Percentiles rank a stretch among this genome's conserved stretches.
Conservation (phyloP, 2,113 vertebrate genomes). For the Callithrix jacchus region DNA sequence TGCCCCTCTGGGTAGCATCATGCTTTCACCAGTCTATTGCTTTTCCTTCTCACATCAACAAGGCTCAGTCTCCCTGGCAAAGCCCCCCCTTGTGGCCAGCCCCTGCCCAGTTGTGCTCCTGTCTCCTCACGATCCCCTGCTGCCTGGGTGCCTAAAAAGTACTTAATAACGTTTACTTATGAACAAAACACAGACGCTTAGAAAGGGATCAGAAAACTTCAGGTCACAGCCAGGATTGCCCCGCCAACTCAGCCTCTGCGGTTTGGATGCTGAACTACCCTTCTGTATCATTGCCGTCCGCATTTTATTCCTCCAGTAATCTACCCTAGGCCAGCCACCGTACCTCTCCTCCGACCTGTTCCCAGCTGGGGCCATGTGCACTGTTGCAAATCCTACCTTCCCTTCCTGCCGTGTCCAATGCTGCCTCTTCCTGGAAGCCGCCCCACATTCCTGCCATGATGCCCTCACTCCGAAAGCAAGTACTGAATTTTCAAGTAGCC, state of each 20-base stretch:
- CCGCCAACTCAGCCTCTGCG: background rate
- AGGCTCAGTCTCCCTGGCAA: background rate
- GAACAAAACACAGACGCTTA: background rate
- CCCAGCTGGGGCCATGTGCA: rapidly evolving
- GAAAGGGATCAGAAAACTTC: background rate
- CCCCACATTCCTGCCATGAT: background rate
- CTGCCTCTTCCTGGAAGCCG: background rate
- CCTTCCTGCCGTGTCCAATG: background rate
- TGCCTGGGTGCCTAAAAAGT: rapidly evolving
- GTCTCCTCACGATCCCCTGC: background rate
- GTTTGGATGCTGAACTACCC: background rate
- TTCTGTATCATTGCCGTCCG: background rate
- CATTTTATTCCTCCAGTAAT: too few relatives aligned
- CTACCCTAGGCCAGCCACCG: rapidly evolving
- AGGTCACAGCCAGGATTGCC: background rate
- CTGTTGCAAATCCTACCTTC: background rate
- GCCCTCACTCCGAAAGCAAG: background rate
- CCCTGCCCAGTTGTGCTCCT: rapidly evolving
- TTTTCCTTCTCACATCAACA: background rate
- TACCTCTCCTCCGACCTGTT: background rate
- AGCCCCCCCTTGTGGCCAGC: background rate
- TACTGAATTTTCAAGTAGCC: too few relatives aligned
- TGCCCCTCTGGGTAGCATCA: rapidly evolving
- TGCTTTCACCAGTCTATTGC: background rate
- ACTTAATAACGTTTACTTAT: rapidly evolving